Base-by-base conservation (phyloP, 2,888 invertebrate species). In the Aphrophora alni region DNA sequence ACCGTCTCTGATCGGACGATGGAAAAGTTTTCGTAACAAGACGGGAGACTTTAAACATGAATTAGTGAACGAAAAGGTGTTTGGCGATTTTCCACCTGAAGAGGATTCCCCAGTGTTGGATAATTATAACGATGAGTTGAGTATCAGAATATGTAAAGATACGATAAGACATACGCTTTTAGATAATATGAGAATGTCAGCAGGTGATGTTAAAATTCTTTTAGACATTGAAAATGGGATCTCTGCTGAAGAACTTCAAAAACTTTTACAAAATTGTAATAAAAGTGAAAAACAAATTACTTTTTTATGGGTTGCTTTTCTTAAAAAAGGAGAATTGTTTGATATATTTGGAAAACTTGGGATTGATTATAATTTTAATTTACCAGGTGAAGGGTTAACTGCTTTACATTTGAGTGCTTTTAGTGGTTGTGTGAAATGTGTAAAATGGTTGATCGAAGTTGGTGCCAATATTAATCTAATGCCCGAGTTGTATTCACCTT, bases 391-490 rank as follows among this genome's bases (percentile, higher is more conserved):
- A 84, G 95, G 95, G 77, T 93, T 86, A 51, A 84, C 94, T 0
- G 93, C 95, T 0, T 87, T 96, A 75, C 95, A 96, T 87, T 90
- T 95, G 83, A 92, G 93, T 17, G 93, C 95, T 0, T 95, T 95
- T 87, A 94, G 94, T 85, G 94, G 95, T n/a, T 94, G 93, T 83
- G 88, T 92, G 75, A 92, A 93, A 24, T 93, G 95, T 83, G 92
- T 94, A 10, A 91, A 90, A 84, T 93, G 92, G 86, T 90, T 96
- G 76, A 90, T 95, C 73, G 88, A 91, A 33, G 91, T 92, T 85
- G 94, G 93, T 0, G 91, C 92, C 84, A 93, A 93, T 85, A 91
- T 94, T 10, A 93, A 94, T 88, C 90, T 92, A 76, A 91, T 92
- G 86, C 91, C 92, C 81, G 93, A 93, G 87, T 92, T 93, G 85